phyloP scores from a whole-genome alignment of 2,888 invertebrate genomes.

The Danaus chrysippus region DNA sequence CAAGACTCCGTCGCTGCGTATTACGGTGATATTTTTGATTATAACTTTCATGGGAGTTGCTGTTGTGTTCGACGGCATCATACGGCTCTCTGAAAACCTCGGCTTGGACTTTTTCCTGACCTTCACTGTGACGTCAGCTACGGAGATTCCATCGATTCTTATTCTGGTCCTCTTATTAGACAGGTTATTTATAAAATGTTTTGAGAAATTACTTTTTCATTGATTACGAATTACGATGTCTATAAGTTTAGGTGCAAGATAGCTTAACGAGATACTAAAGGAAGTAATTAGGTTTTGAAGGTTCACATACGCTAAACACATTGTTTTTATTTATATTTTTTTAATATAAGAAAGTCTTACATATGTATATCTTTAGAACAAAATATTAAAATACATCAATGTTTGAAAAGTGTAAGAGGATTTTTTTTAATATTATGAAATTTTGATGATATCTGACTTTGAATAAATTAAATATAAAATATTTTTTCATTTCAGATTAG shows the following conservation, averaged over 20 bases:
- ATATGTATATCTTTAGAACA: too few relatives aligned
- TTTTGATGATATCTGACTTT: neutral
- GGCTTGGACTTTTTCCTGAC: constrained; percentile 56
- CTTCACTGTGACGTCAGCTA: constrained; percentile 50
- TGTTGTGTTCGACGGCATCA: constrained; percentile 50
- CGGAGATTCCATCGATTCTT: constrained; percentile 49
- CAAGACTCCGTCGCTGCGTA: constrained; percentile 40
- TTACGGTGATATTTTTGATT: constrained; percentile 41
- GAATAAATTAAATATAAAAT: too few relatives aligned
- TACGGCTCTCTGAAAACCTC: constrained; percentile 55
- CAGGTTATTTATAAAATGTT: constrained; percentile 33
- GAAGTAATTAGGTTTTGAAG: too few relatives aligned
- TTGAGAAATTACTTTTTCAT: neutral
- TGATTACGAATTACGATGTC: too few relatives aligned
- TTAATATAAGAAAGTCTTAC: too few relatives aligned
- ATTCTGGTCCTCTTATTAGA: constrained; percentile 41
- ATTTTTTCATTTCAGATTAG: constrained; percentile 37
- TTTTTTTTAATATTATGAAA: constrained; percentile 1
- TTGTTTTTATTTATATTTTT: too few relatives aligned
- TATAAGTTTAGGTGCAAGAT: too few relatives aligned
- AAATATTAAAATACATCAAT: too few relatives aligned
- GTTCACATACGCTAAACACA: too few relatives aligned
- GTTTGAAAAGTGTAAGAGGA: too few relatives aligned
- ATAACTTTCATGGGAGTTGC: constrained; percentile 45
- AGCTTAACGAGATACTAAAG: too few relatives aligned